These are phyloP conservation scores for Triplophysa tibetana DNA, from an alignment of 2,113 vertebrate species.

Conservation along the genomic window DNA sequence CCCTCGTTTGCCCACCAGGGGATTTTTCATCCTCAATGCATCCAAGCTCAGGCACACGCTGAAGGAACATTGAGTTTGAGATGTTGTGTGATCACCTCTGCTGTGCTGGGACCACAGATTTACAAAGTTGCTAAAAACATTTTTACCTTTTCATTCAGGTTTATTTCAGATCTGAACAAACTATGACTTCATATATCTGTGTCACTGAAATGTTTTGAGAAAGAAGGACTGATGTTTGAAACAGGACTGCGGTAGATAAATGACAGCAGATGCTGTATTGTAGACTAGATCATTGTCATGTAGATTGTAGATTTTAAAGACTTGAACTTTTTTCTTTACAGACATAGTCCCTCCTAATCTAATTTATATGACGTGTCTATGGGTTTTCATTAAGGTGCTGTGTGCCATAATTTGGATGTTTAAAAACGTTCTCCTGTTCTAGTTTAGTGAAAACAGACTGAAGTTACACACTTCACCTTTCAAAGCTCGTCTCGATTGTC, in stretches of 20 bases:
- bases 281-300: slow-evolving; percentile 57
- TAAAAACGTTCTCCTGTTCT: neutral
- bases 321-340: slow-evolving; percentile 37
- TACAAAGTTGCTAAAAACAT: neutral
- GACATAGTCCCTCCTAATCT: neutral
- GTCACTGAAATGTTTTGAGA: slow-evolving; percentile 22
- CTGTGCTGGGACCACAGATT: neutral
- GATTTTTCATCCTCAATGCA: neutral
- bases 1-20: neutral
- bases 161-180: neutral
- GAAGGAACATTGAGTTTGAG: neutral
- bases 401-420: slow-evolving; percentile 7
- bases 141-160: neutral
- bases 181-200: neutral
- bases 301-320: slow-evolving; percentile 60
- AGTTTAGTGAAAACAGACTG: neutral
- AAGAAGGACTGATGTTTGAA: slow-evolving; percentile 38
- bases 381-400: slow-evolving; percentile 46
- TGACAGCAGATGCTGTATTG: slow-evolving; percentile 51
- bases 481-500: neutral
- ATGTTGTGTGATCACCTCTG: neutral
- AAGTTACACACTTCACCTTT: neutral
- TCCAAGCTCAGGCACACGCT: neutral
- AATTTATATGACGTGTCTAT: slow-evolving; percentile 14
- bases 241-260: slow-evolving; percentile 65